Percentiles rank a stretch among this genome's conserved stretches.
Evolutionary conservation across 2,888 invertebrate species (phyloP).

Genomic region (Ectropis crepuscularia): DNA sequence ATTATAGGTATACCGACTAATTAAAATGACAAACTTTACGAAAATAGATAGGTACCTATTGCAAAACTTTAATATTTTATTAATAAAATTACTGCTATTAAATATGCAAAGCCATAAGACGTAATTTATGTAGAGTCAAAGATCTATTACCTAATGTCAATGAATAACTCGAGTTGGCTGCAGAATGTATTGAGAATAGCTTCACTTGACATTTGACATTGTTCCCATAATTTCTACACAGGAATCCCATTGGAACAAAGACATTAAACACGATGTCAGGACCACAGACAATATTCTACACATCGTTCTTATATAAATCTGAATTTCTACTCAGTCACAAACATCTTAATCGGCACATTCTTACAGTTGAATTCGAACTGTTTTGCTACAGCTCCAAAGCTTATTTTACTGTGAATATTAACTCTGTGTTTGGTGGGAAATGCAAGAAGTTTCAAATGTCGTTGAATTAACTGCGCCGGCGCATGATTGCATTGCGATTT

Average conservation of each 20-base stretch:
- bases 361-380: conserved; percentile 38
- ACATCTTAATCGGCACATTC: conserved; percentile 35
- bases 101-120: not conserved
- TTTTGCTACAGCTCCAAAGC: conserved; percentile 32
- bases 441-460: conserved; percentile 57
- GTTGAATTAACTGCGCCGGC: conserved; percentile 71
- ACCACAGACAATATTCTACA: conserved; percentile 75
- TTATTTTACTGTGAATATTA: conserved; percentile 30
- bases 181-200: conserved; percentile 31
- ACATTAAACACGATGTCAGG: conserved; percentile 75
- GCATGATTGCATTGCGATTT: conserved; percentile 73
- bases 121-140: not conserved
- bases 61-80: no score
- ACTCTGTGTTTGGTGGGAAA: conserved; percentile 39
- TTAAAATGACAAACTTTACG: no score
- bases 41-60: no score
- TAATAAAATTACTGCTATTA: no score
- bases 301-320: conserved; percentile 76
- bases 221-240: conserved; percentile 58
- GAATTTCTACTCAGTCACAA: conserved; percentile 39
- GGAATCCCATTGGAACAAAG: conserved; percentile 72
- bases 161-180: conserved; percentile 7
- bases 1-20: no score
- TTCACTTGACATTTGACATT: conserved; percentile 46
- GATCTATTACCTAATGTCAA: not conserved